phyloP scores from a whole-genome alignment of 2,888 invertebrate species.

The Mesorhabditis belari region DNA sequence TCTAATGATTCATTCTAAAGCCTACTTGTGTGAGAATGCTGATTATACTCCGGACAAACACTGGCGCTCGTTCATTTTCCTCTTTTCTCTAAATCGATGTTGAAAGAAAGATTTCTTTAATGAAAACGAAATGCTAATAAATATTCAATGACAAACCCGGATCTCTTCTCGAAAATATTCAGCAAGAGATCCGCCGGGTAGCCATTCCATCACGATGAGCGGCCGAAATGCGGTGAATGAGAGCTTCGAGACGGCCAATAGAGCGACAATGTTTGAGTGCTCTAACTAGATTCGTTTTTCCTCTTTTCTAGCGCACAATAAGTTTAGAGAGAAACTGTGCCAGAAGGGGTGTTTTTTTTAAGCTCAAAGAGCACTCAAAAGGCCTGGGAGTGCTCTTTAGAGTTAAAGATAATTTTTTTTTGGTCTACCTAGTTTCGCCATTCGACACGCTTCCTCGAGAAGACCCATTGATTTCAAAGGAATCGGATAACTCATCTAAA shows the following conservation, averaged over 20 bases:
- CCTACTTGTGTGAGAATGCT: constrained; percentile 34
- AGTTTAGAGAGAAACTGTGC: background rate
- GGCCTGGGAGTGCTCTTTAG: too few relatives aligned
- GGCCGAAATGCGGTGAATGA: constrained; percentile 48
- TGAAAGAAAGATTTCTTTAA: too few relatives aligned
- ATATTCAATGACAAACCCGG: constrained; percentile 19
- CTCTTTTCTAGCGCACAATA: background rate
- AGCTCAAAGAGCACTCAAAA: too few relatives aligned
- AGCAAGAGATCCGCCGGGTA: constrained; percentile 45
- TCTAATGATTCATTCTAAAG: background rate
- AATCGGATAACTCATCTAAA: constrained; percentile 47
- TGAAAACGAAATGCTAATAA: background rate
- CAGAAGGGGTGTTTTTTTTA: too few relatives aligned
- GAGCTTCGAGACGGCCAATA: constrained; percentile 42
- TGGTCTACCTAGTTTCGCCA: constrained; percentile 19
- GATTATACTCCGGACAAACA: constrained; percentile 41
- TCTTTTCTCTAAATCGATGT: constrained; percentile 28
- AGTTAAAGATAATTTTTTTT: too few relatives aligned
- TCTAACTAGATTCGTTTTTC: constrained; percentile 12
- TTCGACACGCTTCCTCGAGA: constrained; percentile 45
- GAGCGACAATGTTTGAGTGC: constrained; percentile 45
- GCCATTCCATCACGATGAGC: constrained; percentile 51
- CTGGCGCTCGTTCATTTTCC: constrained; percentile 28
- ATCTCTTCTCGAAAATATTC: constrained; percentile 46
- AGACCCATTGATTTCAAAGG: constrained; percentile 45